Base-by-base conservation (phyloP, 2,113 vertebrate genomes). In the Psilopsiagon aurifrons region DNA sequence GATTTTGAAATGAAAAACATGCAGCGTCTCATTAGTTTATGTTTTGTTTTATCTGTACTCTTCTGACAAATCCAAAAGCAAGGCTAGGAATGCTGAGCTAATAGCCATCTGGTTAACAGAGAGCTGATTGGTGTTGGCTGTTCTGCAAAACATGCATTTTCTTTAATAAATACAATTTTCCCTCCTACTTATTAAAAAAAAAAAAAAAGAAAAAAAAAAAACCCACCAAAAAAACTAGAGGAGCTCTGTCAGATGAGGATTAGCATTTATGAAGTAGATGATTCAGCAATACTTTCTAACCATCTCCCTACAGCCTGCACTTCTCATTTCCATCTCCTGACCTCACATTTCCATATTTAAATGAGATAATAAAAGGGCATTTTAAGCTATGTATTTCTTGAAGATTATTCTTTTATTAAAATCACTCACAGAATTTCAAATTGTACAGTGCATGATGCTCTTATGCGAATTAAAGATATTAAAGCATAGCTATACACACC, bases 351-450 rank as follows among this genome's bases (percentile, higher is more conserved):
- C 29, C 20, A 31, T 51, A 78, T 66, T 71, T 33, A 43, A 90
- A 90, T 71, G 49, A 66, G 22, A 55, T 39, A 59, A 88, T 90
- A 19, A 88, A 86, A 81, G 29, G 20, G 70, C 14, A 83, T 91
- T 79, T 94, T 33, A 47, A 83, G 67, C 19, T 54, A 20, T 54
- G 12, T 63, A 67, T 83, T 88, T 96, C 33, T 39, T 86, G 49
- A 74, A 92, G 39, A 25, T 59, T 95, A 55, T 75, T 90, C 11
- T 94, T 86, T 63, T 68, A 37, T 78, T 86, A 81, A 91, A 94
- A 70, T 6, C 24, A 43, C 19, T 39, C 83, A 11, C 22, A 83
- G 43, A 88, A 77, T 81, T 93, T 93, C 52, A 86, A 93, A 71
- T 22, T 67, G 18, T 47, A 39, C 19, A 69, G 35, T 44, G 24